Evolutionary conservation across 2,888 invertebrate species (phyloP).

Genomic region (Chaetoderma sp.): DNA sequence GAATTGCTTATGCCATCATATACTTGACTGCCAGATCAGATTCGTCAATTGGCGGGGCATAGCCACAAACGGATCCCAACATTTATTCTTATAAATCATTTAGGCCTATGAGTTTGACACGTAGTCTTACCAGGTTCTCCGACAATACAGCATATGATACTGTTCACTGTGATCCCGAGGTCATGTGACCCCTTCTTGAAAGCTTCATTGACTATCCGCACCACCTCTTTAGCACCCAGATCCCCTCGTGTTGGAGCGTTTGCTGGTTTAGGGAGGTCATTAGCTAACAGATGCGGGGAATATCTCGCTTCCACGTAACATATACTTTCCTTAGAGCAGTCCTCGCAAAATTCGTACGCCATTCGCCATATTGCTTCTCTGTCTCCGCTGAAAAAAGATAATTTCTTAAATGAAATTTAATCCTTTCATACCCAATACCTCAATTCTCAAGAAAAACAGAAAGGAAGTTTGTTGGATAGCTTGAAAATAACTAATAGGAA

Average conservation of each 20-base stretch:
- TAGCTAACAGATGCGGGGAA: conserved; percentile 70
- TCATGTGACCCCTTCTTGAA: conserved; percentile 68
- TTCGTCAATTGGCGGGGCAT: no score
- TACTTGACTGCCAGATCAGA: no score
- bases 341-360: conserved; percentile 74
- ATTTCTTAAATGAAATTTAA: no score
- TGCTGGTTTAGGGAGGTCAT: conserved; percentile 28
- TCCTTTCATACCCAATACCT: no score
- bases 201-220: conserved; percentile 69
- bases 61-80: no score
- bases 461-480: no score
- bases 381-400: conserved; percentile 67
- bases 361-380: conserved; percentile 71
- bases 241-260: conserved; percentile 23
- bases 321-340: conserved; percentile 71
- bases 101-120: no score
- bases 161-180: conserved; percentile 70
- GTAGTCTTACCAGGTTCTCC: conserved; percentile 63
- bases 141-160: conserved; percentile 71
- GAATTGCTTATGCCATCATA: no score
- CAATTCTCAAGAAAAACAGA: no score
- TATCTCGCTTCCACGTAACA: conserved; percentile 73
- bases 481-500: no score
- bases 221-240: conserved; percentile 66
- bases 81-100: no score